Conservation (phyloP, 2,797 vertebrate genomes). For the Lindbergichthys nudifrons region DNA sequence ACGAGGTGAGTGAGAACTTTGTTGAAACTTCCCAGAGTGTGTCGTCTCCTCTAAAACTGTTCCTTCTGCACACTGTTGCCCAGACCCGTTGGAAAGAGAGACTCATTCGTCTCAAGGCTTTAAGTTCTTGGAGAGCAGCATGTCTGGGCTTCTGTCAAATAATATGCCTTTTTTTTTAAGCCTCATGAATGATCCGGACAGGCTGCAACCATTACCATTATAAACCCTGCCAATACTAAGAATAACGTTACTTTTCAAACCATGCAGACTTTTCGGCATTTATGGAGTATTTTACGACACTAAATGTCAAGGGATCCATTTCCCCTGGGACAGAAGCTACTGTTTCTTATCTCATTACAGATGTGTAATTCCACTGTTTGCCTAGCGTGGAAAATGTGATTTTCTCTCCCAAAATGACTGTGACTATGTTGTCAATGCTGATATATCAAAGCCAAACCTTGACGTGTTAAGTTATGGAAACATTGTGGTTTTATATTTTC, state of each 20-base stretch:
- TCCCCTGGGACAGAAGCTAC: neutral
- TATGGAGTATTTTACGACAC: neutral
- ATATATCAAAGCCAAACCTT: neutral
- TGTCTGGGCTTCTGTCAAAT: constrained; percentile 67
- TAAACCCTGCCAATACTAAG: constrained; percentile 42
- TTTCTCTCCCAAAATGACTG: neutral
- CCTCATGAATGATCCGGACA: constrained; percentile 41
- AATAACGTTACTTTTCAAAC: constrained; percentile 39
- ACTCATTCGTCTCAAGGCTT: constrained; percentile 62
- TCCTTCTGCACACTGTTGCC: constrained; percentile 56
- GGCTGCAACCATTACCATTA: constrained; percentile 41
- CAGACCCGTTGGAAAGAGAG: constrained; percentile 70
- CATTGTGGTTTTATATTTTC: neutral
- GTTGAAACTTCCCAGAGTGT: constrained; percentile 57
- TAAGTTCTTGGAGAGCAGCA: constrained; percentile 43
- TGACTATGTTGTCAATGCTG: neutral
- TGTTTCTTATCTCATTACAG: neutral
- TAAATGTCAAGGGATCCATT: constrained; percentile 12
- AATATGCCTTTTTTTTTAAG: constrained; percentile 59
- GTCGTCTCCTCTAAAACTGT: constrained; percentile 55
- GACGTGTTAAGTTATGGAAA: neutral
- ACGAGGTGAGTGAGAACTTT: constrained; percentile 62
- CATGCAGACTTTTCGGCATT: constrained; percentile 13
- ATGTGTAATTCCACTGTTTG: neutral
- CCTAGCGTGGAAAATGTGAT: neutral